Base-by-base conservation (phyloP, 2,113 vertebrate species). In the Seriola aureovittata region DNA sequence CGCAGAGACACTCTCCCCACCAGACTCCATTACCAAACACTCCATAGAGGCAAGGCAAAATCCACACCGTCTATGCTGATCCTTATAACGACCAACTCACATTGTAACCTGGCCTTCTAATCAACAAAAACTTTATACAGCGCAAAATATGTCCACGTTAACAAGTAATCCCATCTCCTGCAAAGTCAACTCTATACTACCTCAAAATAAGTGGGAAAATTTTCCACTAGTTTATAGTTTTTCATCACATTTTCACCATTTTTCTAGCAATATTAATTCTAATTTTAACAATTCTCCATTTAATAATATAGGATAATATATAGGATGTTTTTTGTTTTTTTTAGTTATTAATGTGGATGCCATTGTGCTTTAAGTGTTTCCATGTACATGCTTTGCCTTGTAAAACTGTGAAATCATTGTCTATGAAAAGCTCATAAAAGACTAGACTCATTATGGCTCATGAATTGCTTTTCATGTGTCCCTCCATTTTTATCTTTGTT, bases 401-500 rank as follows among this genome's bases (percentile, higher is more conserved):
- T 11, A 68, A 46, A n/a, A 19, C 25, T 46, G 46, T 69, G 12
- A 70, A 38, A 9, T 40, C 5, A 23, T 29, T 79, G 38, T 77
- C 29, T 34, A 25, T 52, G 23, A 54, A 70, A 80, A 63, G 19
- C 64, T 23, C 64, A 12, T 48, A 48, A 21, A 48, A 68, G 16
- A 40, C 34, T 23, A 67, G 48, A 77, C 6, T 80, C 73, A 64
- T 44, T 83, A 94, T 95, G 95, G 92, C 95, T 95, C 95, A 94
- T 95, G 58, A 95, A 95, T 94, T 94, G 83, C 94, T 96, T 96
- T 96, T 94, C 96, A 96, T 96, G 95, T 96, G 95, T 96, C 94
- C 95, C 95, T 96, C 95, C 94, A 95, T 96, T 96, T 94, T 95
- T 90, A 85, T 90, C 95, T 96, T 96, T 96, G 62, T 96, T 95